A percentile compares a stretch with the other conserved stretches of the same genome.
These are phyloP conservation scores for Baccha elongata DNA, from an alignment of 2,888 invertebrate species.

Conservation along the genomic window DNA sequence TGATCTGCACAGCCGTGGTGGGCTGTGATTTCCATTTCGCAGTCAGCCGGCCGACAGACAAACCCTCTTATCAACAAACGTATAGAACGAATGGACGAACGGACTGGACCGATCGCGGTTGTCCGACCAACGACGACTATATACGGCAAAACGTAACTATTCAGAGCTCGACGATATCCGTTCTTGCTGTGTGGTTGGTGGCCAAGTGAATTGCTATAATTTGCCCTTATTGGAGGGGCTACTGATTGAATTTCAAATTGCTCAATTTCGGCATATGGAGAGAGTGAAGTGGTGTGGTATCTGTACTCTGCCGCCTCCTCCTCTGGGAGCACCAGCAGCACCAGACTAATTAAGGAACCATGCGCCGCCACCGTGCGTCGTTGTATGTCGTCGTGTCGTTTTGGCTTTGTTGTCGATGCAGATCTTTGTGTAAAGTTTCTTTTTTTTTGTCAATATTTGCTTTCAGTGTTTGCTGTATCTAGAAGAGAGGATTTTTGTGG, in stretches of 20 bases:
- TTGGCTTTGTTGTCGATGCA: slow-evolving; percentile 61
- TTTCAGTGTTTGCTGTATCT: slow-evolving; percentile 41
- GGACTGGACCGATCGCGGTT: not conserved
- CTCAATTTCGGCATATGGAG: slow-evolving; percentile 80
- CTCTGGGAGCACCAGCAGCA: slow-evolving; percentile 51
- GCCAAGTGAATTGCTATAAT: slow-evolving; percentile 81
- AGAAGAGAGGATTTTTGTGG: slow-evolving; percentile 59
- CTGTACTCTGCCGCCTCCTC: slow-evolving; percentile 35
- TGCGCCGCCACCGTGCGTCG: slow-evolving; percentile 60
- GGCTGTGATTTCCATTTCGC: slow-evolving; percentile 72
- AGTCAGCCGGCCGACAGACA: slow-evolving; percentile 65
- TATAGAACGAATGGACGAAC: slow-evolving; percentile 39
- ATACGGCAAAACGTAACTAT: not conserved
- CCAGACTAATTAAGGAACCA: slow-evolving; percentile 72
- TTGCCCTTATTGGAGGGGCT: slow-evolving; percentile 79
- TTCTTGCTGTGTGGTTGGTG: slow-evolving; percentile 71
- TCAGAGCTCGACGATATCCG: slow-evolving; percentile 50
- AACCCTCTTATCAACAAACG: slow-evolving; percentile 73
- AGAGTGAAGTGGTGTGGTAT: slow-evolving; percentile 60
- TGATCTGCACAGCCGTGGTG: slow-evolving; percentile 64
- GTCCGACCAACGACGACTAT: slow-evolving; percentile 5
- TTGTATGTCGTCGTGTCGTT: slow-evolving; percentile 66
- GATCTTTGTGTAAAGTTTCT: slow-evolving; percentile 16
- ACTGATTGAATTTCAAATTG: slow-evolving; percentile 83
- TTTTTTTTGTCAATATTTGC: slow-evolving; percentile 59